Evolutionary conservation across 2,888 invertebrate genomes (phyloP).

Genomic region (Tetranychus piercei): DNA sequence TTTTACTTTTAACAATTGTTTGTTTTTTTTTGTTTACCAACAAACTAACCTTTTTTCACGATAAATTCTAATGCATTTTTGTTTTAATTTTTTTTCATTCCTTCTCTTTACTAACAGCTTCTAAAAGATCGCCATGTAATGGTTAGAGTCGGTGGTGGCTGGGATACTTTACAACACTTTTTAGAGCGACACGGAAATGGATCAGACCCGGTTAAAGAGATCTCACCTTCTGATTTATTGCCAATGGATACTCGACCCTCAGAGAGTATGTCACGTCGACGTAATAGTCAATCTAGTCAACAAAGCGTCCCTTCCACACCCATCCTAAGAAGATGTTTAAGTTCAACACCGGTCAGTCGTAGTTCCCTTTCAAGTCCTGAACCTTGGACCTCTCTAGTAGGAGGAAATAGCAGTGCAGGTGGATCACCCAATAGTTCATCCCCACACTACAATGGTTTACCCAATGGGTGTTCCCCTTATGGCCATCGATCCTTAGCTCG

Average conservation of each 20-base stretch:
- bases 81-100: background rate
- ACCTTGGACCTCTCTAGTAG: slow-evolving; percentile 17
- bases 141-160: slow-evolving; percentile 62
- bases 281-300: slow-evolving; percentile 18
- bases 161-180: slow-evolving; percentile 58
- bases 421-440: background rate
- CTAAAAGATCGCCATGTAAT: slow-evolving; percentile 82
- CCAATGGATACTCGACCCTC: slow-evolving; percentile 22
- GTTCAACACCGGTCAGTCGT: slow-evolving; percentile 22
- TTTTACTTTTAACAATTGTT: background rate
- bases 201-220: slow-evolving; percentile 50
- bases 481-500: background rate
- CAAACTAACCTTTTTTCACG: background rate
- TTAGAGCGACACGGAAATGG: slow-evolving; percentile 47
- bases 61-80: background rate
- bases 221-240: slow-evolving; percentile 22
- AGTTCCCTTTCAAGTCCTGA: slow-evolving; percentile 21
- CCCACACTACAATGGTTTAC: background rate
- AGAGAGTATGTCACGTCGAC: slow-evolving; percentile 18
- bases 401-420: slow-evolving; percentile 11
- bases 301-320: slow-evolving; percentile 9
- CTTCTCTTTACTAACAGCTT: slow-evolving; percentile 39
- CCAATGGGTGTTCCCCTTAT: background rate
- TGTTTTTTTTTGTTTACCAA: background rate
- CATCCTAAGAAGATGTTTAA: slow-evolving; percentile 14